Evolutionary conservation across 2,888 invertebrate genomes (phyloP).

Genomic region (Drosophila histrio): DNA sequence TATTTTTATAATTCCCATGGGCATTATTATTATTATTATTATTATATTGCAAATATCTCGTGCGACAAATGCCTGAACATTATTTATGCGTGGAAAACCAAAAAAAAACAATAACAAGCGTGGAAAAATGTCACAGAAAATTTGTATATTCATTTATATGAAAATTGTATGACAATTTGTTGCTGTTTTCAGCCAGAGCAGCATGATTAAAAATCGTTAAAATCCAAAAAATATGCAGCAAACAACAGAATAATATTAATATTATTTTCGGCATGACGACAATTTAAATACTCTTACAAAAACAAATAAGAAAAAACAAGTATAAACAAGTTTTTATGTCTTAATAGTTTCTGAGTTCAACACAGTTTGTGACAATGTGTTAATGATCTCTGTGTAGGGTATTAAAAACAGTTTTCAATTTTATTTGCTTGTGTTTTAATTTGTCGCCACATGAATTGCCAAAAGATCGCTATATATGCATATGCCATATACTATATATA

Average conservation of each 20-base stretch:
- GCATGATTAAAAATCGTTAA: slow-evolving; percentile 52
- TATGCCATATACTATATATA: slow-evolving; percentile 1
- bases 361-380: slow-evolving; percentile 9
- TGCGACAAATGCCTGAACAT: slow-evolving; percentile 68
- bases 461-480: slow-evolving; percentile 44
- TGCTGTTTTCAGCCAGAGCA: slow-evolving; percentile 14
- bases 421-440: slow-evolving; percentile 61
- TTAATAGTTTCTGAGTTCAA: neutral
- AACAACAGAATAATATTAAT: neutral
- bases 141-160: slow-evolving; percentile 37
- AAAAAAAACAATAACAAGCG: slow-evolving; percentile 31
- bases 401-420: slow-evolving; percentile 31
- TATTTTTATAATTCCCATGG: slow-evolving; percentile 59
- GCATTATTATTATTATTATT: slow-evolving; percentile 46
- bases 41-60: slow-evolving; percentile 60
- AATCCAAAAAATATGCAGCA: slow-evolving; percentile 25
- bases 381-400: slow-evolving; percentile 9
- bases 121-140: slow-evolving; percentile 43
- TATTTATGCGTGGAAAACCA: slow-evolving; percentile 50
- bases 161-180: slow-evolving; percentile 38
- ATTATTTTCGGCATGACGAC: neutral
- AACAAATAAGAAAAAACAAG: neutral
- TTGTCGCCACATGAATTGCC: slow-evolving; percentile 77
- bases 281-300: neutral
- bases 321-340: too few species aligned